Base-by-base conservation (phyloP, 2,888 invertebrate species). In the Thecocarcelia acutangulata region DNA sequence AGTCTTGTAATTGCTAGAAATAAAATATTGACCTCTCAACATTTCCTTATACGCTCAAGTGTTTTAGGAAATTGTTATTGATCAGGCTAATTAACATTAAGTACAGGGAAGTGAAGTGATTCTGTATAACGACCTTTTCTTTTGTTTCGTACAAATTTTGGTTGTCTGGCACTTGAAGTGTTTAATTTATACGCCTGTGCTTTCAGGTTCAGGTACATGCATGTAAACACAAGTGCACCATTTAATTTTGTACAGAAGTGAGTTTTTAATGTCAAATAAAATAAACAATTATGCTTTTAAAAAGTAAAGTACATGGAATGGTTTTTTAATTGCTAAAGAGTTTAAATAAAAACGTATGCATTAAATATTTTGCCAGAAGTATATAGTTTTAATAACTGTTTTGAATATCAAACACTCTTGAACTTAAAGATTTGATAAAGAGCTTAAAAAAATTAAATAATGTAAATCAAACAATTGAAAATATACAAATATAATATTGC, bases 31-130 rank as follows among this genome's bases (percentile, higher is more conserved):
- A 9, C 5, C 40, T 58, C 48, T 48, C 12, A 50, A 21, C 9
- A 52, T 13, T 44, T 37, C 13, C 33, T 17, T 17, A 37, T 24
- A 33, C 42, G n/a, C 37, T 69, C 69, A 81, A 81, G 81, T 81
- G 77, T 68, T 81, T 81, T 77, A 77, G 77, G 77, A 77, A 69
- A 77, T 73, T 69, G 46, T 73, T 69, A 81, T 77, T 77, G 77
- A 81, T 73, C 59, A 63, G 69, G 54, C 61, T 63, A 28, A 77
- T 63, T 69, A 56, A 13, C 19, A 48, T 58, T 56, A 40, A 74
- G 66, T 48, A 37, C 28, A 59, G 63, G 72, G 59, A 66, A 78
- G 59, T 66, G 42, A 28, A 54, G 59, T n/a, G n/a, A n/a, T n/a
- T n/a, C 15, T 46, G 21, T 12, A 40, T 54, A 24, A 40, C 46